Percentiles rank a stretch among this genome's conserved stretches.
Evolutionary conservation across 2,888 invertebrate genomes (phyloP).

Genomic region (Lymantria dispar): DNA sequence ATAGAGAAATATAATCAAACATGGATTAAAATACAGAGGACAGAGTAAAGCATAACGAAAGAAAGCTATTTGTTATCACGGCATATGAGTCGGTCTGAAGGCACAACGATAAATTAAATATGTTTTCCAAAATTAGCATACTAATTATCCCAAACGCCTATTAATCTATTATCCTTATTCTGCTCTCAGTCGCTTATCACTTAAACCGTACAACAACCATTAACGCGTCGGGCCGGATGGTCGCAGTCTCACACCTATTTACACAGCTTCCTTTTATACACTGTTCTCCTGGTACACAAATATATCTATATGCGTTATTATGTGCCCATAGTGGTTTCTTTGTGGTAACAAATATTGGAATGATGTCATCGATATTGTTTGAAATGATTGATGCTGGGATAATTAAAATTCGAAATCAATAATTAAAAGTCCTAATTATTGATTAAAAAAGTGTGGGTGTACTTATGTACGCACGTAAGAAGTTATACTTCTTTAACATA

Average conservation of each 20-base stretch:
- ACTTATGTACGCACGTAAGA: too few species aligned
- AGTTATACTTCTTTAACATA: too few species aligned
- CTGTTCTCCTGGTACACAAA: constrained; percentile 63
- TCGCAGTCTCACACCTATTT: constrained; percentile 80
- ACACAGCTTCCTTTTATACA: constrained; percentile 65
- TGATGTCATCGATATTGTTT: constrained; percentile 1
- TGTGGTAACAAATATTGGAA: constrained; percentile 4
- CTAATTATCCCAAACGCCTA: constrained; percentile 9
- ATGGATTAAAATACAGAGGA: too few species aligned
- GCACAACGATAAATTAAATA: too few species aligned
- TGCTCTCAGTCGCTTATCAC: constrained; percentile 16
- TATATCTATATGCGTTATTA: constrained; percentile 23
- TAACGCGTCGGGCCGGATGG: constrained; percentile 74
- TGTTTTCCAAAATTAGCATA: too few species aligned
- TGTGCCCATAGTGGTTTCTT: constrained; percentile 21
- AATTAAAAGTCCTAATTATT: too few species aligned
- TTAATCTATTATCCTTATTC: constrained; percentile 16
- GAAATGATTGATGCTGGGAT: constrained; percentile 1
- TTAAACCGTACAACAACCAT: constrained; percentile 51
- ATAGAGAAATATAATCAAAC: too few species aligned
- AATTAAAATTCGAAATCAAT: too few species aligned
- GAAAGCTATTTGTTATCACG: too few species aligned
- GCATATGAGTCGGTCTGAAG: too few species aligned
- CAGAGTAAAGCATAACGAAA: too few species aligned
- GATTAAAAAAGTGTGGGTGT: too few species aligned